Percentiles rank a stretch among this genome's conserved stretches.
Evolutionary conservation across 2,888 invertebrate genomes (phyloP).

Genomic region (Gordius sp.): DNA sequence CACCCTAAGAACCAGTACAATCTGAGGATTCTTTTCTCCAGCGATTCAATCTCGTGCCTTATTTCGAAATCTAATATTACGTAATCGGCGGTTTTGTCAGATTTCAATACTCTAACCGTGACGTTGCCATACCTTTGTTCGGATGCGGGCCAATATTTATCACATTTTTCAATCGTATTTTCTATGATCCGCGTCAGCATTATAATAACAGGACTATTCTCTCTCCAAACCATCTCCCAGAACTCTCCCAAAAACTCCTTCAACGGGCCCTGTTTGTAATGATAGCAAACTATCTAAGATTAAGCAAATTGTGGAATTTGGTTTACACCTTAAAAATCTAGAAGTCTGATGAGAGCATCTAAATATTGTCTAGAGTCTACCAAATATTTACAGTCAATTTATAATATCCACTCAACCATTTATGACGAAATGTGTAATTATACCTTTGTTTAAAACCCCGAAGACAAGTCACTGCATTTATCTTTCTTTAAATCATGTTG

Average conservation of each 20-base stretch:
- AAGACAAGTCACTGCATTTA: too few species aligned
- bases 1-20: conserved; percentile 10
- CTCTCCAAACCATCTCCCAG: conserved; percentile 15
- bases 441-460: too few species aligned
- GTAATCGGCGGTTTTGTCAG: neutral
- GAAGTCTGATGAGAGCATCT: too few species aligned
- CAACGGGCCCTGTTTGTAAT: neutral
- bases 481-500: too few species aligned
- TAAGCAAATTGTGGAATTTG: too few species aligned
- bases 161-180: conserved; percentile 8
- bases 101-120: neutral
- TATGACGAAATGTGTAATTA: too few species aligned
- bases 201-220: conserved; percentile 15
- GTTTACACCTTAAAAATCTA: too few species aligned
- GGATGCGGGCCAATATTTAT: conserved; percentile 2
- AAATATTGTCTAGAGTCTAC: too few species aligned
- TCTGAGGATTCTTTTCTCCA: neutral
- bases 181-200: conserved; percentile 11
- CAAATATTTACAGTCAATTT: too few species aligned
- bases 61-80: neutral
- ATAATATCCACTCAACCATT: too few species aligned
- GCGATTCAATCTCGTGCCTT: neutral
- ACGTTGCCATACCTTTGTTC: conserved; percentile 1
- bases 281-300: too few species aligned
- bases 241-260: conserved; percentile 6